Percentiles rank a stretch among this genome's conserved stretches.
These are phyloP conservation scores for Dastarcus helophoroides DNA, from an alignment of 2,888 invertebrate species.

Conservation along the genomic window DNA sequence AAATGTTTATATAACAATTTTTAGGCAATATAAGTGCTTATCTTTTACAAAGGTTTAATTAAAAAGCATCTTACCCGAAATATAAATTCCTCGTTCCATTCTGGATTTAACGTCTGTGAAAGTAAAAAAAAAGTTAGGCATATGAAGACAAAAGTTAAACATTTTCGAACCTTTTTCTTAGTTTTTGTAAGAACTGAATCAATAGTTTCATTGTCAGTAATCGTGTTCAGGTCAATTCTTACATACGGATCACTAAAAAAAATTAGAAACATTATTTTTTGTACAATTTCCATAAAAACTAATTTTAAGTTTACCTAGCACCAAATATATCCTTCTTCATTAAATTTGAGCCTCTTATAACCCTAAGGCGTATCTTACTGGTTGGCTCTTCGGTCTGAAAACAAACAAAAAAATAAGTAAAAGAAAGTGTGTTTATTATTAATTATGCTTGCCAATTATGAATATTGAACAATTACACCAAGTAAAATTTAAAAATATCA, in stretches of 20 bases:
- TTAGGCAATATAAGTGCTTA: too few species aligned
- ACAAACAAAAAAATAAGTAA: slow-evolving; percentile 9
- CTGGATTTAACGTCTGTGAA: slow-evolving; percentile 86
- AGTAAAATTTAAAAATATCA: too few species aligned
- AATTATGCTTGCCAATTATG: slow-evolving; percentile 5
- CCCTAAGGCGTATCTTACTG: slow-evolving; percentile 71
- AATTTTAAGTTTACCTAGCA: slow-evolving; percentile 59
- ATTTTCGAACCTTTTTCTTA: slow-evolving; percentile 87
- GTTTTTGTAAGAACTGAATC: slow-evolving; percentile 92
- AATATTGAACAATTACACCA: too few species aligned
- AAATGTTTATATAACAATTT: too few species aligned
- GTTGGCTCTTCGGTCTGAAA: slow-evolving; percentile 68
- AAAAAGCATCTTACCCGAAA: slow-evolving; percentile 87
- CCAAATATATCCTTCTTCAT: slow-evolving; percentile 99
- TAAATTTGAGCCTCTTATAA: slow-evolving; percentile 78
- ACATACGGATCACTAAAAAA: slow-evolving; percentile 90
- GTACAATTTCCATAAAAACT: background rate
- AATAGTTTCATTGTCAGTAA: slow-evolving; percentile 75
- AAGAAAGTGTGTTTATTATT: slow-evolving; percentile 9
- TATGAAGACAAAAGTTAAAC: too few species aligned
- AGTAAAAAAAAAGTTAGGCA: slow-evolving; percentile 14
- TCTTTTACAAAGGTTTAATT: slow-evolving; percentile 5
- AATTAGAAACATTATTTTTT: slow-evolving; percentile 6
- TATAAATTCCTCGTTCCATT: slow-evolving; percentile 96
- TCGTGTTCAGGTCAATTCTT: slow-evolving; percentile 76